Percentiles rank a stretch among this genome's conserved stretches.
Evolutionary conservation across 2,888 invertebrate species (phyloP).

Genomic region (Rosalia funebris): DNA sequence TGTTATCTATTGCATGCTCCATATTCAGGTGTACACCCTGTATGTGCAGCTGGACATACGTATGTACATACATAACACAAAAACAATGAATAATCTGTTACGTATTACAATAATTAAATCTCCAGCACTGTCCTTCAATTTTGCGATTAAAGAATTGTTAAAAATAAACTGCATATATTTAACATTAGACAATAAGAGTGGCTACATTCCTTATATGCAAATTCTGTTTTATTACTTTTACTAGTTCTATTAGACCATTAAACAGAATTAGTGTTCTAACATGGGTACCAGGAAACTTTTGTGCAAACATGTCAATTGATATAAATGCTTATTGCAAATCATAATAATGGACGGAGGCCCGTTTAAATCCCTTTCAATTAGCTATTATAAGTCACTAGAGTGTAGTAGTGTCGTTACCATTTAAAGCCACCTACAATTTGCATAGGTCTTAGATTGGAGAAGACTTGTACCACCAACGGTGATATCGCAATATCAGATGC

Average conservation of each 20-base stretch:
- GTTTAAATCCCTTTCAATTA: slow-evolving; percentile 2
- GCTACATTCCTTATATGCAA: slow-evolving; percentile 17
- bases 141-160: slow-evolving; percentile 2
- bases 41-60: no score
- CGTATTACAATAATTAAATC: background rate
- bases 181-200: slow-evolving; percentile 2
- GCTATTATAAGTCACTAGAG: slow-evolving; percentile 4
- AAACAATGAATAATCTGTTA: background rate
- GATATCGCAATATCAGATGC: no score
- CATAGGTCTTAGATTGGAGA: no score
- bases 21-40: no score
- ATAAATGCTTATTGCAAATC: slow-evolving; percentile 1
- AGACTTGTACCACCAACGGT: no score
- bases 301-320: slow-evolving; percentile 10
- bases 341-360: no score
- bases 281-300: slow-evolving; percentile 16
- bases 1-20: no score
- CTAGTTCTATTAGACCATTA: slow-evolving; percentile 21
- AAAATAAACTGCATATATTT: slow-evolving; percentile 12
- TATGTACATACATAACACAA: no score
- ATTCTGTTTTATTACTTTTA: slow-evolving; percentile 14
- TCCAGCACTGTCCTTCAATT: slow-evolving; percentile 13
- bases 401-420: background rate
- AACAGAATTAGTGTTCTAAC: slow-evolving; percentile 6
- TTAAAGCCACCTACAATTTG: no score